Conservation (phyloP, 2,797 vertebrate species). For the Propithecus deckenii region DNA sequence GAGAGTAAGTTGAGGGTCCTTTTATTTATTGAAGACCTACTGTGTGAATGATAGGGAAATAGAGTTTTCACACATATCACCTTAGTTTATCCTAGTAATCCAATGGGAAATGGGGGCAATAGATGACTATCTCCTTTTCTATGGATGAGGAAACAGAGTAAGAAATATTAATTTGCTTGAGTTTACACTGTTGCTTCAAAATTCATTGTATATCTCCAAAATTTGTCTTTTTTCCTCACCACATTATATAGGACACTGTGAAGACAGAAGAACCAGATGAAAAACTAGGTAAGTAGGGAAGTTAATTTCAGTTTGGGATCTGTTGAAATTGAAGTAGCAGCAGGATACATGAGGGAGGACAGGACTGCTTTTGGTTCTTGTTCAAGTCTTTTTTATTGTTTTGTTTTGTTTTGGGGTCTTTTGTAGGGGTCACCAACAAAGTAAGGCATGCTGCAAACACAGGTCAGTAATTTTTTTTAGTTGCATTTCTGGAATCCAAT, state of each 20-base stretch:
- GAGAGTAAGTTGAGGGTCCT: neutral
- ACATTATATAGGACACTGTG: neutral
- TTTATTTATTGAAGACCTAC: neutral
- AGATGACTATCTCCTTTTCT: neutral
- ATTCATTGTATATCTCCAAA: neutral
- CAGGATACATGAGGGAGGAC: neutral
- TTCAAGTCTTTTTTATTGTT: neutral
- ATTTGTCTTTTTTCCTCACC: neutral
- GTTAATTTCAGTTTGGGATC: neutral
- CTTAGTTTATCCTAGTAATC: neutral
- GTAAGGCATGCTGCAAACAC: neutral
- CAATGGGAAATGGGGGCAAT: rapidly evolving
- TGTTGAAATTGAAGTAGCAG: neutral
- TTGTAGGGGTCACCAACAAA: neutral
- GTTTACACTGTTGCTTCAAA: neutral
- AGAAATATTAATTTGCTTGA: neutral
- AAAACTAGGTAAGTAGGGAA: neutral
- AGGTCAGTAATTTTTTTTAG: neutral
- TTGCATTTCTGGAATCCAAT: neutral
- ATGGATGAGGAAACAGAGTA: neutral
- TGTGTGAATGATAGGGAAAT: neutral
- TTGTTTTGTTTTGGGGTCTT: neutral
- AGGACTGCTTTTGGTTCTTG: neutral
- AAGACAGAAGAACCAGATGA: neutral
- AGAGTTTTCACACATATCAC: neutral